phyloP scores from a whole-genome alignment of 1,140 invertebrate genomes.

The Zaprionus nigranus region DNA sequence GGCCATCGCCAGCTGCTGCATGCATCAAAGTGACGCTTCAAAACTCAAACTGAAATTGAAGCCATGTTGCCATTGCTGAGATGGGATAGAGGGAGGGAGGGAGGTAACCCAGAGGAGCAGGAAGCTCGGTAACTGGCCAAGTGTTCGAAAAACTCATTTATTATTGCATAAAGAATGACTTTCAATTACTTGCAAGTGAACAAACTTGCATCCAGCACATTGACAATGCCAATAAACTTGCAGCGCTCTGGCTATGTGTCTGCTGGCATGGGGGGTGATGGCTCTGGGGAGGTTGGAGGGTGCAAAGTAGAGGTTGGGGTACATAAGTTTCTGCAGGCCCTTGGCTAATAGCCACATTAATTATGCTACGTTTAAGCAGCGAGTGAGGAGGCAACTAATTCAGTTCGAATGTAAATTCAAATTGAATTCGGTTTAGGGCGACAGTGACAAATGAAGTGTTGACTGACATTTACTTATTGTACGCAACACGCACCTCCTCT shows the following conservation, averaged over 20 bases:
- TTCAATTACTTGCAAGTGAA: conserved; percentile 83
- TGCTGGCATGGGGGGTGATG: background rate
- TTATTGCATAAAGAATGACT: conserved; percentile 83
- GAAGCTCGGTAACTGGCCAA: conserved; percentile 44
- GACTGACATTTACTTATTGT: conserved; percentile 75
- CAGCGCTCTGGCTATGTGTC: conserved; percentile 23
- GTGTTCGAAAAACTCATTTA: conserved; percentile 80
- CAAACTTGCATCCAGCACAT: conserved; percentile 81
- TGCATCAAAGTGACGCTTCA: conserved; percentile 76
- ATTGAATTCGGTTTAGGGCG: conserved; percentile 69
- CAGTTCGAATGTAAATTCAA: conserved; percentile 63
- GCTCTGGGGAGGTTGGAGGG: no score
- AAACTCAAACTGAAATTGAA: conserved; percentile 70
- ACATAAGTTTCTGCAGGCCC: conserved; percentile 32
- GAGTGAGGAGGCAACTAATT: conserved; percentile 20
- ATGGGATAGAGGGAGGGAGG: background rate
- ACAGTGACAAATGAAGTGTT: conserved; percentile 80
- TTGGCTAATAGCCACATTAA: conserved; percentile 65
- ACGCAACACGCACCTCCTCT: conserved; percentile 11
- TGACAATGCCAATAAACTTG: conserved; percentile 81
- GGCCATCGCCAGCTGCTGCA: conserved; percentile 38
- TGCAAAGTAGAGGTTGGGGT: no score
- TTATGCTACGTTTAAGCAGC: conserved; percentile 66
- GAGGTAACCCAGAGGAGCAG: background rate
- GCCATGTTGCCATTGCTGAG: conserved; percentile 41